Percentiles rank a stretch among this genome's conserved stretches.
Evolutionary conservation across 1,140 invertebrate genomes (phyloP).

Genomic region (Nasonia longicornis): DNA sequence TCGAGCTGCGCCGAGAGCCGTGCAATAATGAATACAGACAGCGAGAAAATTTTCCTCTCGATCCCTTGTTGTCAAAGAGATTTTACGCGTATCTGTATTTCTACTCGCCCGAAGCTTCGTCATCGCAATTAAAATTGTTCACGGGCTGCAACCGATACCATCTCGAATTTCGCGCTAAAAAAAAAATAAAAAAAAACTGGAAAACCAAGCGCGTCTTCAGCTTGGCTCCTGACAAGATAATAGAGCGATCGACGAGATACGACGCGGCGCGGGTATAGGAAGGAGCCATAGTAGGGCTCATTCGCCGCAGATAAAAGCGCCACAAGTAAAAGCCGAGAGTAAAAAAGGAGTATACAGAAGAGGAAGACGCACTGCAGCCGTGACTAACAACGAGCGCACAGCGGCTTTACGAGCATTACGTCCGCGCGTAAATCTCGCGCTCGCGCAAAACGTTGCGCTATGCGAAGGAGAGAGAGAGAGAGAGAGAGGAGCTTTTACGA

Average conservation of each 20-base stretch:
- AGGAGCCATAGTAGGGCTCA: background rate
- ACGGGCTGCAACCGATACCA: too few relatives aligned
- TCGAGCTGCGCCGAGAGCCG: background rate
- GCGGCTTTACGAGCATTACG: slow-evolving; percentile 9
- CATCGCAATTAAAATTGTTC: too few relatives aligned
- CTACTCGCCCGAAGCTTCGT: too few relatives aligned
- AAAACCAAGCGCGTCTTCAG: background rate
- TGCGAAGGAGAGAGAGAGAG: background rate
- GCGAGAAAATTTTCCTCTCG: too few relatives aligned
- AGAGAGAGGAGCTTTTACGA: background rate
- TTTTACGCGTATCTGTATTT: too few relatives aligned
- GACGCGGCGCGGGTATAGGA: background rate
- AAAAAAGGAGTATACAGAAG: background rate
- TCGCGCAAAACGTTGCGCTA: background rate
- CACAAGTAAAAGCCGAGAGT: background rate
- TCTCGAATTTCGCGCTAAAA: too few relatives aligned
- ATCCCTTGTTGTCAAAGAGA: too few relatives aligned
- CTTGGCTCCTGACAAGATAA: slow-evolving; percentile 13
- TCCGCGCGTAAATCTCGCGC: slow-evolving; percentile 16
- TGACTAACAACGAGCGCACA: slow-evolving; percentile 21
- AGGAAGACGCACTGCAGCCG: slow-evolving; percentile 8
- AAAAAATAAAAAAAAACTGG: too few relatives aligned
- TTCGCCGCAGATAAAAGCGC: background rate
- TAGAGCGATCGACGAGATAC: slow-evolving; percentile 18
- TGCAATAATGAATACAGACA: background rate